phyloP scores from a whole-genome alignment of 2,888 invertebrate species.

The Agonum fuliginosum region DNA sequence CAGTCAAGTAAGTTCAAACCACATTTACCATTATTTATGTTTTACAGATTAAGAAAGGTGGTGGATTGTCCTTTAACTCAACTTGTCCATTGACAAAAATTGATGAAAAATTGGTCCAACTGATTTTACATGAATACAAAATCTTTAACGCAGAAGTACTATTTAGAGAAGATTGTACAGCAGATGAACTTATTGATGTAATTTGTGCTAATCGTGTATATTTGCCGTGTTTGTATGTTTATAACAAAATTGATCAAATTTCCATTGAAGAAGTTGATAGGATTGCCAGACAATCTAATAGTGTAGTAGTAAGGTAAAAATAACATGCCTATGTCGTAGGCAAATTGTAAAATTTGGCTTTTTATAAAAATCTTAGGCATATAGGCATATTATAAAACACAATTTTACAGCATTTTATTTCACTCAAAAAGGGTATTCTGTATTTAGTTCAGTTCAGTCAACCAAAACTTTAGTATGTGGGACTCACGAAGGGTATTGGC shows the following conservation, averaged over 20 bases:
- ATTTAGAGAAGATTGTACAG: slow-evolving; percentile 95
- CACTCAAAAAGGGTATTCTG: too few species aligned
- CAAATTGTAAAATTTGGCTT: neutral
- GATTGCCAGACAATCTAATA: slow-evolving; percentile 90
- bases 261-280: slow-evolving; percentile 98
- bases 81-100: slow-evolving; percentile 94
- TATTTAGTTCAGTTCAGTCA: too few species aligned
- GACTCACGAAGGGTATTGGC: too few species aligned
- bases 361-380: too few species aligned
- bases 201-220: slow-evolving; percentile 97
- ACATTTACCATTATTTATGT: too few species aligned
- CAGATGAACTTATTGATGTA: slow-evolving; percentile 98
- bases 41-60: slow-evolving; percentile 90
- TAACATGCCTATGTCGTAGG: neutral
- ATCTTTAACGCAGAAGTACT: slow-evolving; percentile 96
- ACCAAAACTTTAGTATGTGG: too few species aligned
- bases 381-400: neutral
- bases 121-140: slow-evolving; percentile 99
- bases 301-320: slow-evolving; percentile 95
- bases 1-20: too few species aligned
- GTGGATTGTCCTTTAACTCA: slow-evolving; percentile 97
- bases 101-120: slow-evolving; percentile 97
- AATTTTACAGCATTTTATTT: too few species aligned
- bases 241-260: slow-evolving; percentile 99
- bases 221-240: slow-evolving; percentile 97